Evolutionary conservation across 2,113 vertebrate species (phyloP), one percentile per base, ranked within the genome.

Genomic region (Hippocampus comes): DNA sequence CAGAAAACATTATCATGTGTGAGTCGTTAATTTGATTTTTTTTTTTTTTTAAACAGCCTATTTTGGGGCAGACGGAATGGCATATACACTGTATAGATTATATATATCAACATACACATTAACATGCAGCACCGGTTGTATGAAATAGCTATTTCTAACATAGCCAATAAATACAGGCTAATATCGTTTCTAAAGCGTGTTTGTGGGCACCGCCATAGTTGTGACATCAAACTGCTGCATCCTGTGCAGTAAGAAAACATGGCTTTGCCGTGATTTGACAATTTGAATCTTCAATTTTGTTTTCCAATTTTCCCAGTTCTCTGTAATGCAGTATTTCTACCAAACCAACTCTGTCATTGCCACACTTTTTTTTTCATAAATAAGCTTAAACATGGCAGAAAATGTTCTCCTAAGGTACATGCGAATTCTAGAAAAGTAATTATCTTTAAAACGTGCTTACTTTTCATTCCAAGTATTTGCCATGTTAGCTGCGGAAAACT

Each of bases 401-500:
- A 43, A 65, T 14, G 41, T 23, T 66, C n/a, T 9, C 21, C 3
- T n/a, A 66, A n/a, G 38, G 34, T 25, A 41, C 38, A 60, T 15
- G 25, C 65, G 55, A 38, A 27, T 48, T 66, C 43, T 46, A 53
- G 25, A 63, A 68, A 73, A 23, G 6, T 66, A 25, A 17, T 61
- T 23, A 27, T 34, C 14, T 21, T 21, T 59, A 10, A 63, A 74
- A 70, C 46, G 27, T 30, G 51, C 23, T 77, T 20, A 60, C 55
- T 23, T 23, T 25, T 57, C 18, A n/a, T 49, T 42, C 55, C 30
- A 38, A 76, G 7, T 75, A 34, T 30, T 64, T 51, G 27, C 68
- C 5, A 6, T 71, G 38, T 34, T 71, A 69, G 68, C 56, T 17
- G 41, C 63, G 59, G 23, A 49, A 59, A 75, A 23, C 64, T 53